phyloP scores from a whole-genome alignment of 92 coral and sea anemone species.

The Isaurus tuberculatus region DNA sequence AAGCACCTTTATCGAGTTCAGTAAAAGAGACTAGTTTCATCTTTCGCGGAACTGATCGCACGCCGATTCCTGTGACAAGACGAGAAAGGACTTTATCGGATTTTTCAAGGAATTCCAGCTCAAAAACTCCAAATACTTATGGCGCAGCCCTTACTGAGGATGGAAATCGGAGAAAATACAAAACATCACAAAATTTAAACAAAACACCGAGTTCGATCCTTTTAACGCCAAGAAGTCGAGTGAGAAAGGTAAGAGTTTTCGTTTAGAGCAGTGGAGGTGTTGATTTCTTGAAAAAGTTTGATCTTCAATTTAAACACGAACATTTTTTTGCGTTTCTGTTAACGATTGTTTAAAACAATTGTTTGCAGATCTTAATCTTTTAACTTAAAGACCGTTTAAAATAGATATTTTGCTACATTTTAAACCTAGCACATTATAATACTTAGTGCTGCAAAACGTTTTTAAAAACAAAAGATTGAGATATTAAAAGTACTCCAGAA shows the following conservation, averaged over 20 bases:
- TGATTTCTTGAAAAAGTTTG: not conserved
- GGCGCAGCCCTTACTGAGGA: slow-evolving; percentile 67
- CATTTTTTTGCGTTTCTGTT: not conserved
- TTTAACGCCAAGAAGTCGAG: slow-evolving; percentile 63
- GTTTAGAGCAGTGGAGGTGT: not conserved
- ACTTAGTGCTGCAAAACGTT: too few species aligned
- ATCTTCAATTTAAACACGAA: not conserved
- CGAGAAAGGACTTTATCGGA: slow-evolving; percentile 28
- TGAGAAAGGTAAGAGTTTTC: slow-evolving; percentile 55
- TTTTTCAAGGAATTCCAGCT: slow-evolving; percentile 13
- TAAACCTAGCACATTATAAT: too few species aligned
- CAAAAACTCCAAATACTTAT: slow-evolving; percentile 73
- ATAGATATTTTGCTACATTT: too few species aligned
- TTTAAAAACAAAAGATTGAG: too few species aligned
- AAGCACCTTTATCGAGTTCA: slow-evolving; percentile 47
- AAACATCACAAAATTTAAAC: slow-evolving; percentile 34
- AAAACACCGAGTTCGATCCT: slow-evolving; percentile 69
- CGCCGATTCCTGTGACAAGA: slow-evolving; percentile 65
- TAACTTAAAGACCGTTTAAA: too few species aligned
- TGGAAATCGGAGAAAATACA: slow-evolving; percentile 78
- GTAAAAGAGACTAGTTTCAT: slow-evolving; percentile 71
- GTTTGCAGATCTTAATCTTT: too few species aligned
- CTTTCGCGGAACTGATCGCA: slow-evolving; percentile 74
- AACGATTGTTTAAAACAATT: too few species aligned
- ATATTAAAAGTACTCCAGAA: too few species aligned